A percentile compares a stretch with the other conserved stretches of the same genome.
Evolutionary conservation across 2,888 invertebrate species (phyloP).

Genomic region (Drosophila bunnanda): DNA sequence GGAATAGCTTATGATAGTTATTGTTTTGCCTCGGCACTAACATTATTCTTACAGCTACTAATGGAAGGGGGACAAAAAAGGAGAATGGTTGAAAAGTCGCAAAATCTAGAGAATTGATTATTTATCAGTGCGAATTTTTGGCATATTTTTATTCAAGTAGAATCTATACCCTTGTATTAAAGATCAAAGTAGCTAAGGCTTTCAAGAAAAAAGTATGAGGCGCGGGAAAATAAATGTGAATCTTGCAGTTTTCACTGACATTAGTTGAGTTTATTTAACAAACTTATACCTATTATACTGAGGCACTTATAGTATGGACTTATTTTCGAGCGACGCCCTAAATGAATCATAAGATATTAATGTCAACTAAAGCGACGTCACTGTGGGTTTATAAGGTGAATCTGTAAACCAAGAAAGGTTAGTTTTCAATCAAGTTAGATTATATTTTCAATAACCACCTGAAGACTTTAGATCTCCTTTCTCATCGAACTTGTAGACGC

Average conservation of each 20-base stretch:
- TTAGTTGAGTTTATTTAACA: constrained; percentile 19
- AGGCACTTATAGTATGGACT: constrained; percentile 17
- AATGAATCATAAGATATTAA: constrained; percentile 24
- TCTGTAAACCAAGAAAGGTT: constrained; percentile 37
- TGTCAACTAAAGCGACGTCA: constrained; percentile 60
- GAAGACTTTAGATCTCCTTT: constrained; percentile 66
- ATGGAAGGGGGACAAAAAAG: neutral
- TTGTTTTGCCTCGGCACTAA: neutral
- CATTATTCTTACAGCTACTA: constrained; percentile 4
- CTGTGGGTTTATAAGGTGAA: constrained; percentile 69
- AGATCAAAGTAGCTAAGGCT: neutral
- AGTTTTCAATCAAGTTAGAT: neutral
- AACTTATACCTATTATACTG: constrained; percentile 19
- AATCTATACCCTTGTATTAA: neutral
- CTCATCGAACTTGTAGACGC: constrained; percentile 72
- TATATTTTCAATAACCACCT: constrained; percentile 21
- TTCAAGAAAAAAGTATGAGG: too few species aligned
- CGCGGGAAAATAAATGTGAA: neutral
- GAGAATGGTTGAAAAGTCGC: neutral
- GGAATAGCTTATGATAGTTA: constrained; percentile 15
- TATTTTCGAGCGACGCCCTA: constrained; percentile 4
- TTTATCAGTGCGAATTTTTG: neutral
- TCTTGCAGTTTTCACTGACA: neutral
- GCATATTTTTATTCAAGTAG: neutral
- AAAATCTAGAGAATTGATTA: neutral